Evolutionary conservation across 2,113 vertebrate genomes (phyloP).

Genomic region (Ellobius talpinus): DNA sequence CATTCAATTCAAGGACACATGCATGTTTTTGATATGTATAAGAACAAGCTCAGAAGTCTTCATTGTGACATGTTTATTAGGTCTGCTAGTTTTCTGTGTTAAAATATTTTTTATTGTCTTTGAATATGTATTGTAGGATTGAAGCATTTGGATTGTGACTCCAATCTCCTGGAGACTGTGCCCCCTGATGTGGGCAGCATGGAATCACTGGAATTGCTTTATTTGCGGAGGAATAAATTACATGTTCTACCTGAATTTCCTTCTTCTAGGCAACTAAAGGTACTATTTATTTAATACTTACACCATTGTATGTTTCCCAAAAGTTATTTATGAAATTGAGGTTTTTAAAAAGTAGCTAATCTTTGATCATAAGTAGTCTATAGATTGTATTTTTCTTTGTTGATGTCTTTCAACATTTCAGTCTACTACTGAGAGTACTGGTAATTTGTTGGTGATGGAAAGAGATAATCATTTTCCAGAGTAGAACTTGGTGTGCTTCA

Average conservation of each 20-base stretch:
- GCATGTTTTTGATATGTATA: conserved; percentile 2
- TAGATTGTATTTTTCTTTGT: conserved; percentile 11
- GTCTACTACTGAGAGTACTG: neutral
- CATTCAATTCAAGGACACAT: neutral
- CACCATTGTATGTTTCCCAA: conserved; percentile 32
- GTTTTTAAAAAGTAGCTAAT: neutral
- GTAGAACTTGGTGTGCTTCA: neutral
- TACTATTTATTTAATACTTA: conserved; percentile 78
- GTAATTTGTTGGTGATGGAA: conserved; percentile 30
- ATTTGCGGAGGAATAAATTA: conserved; percentile 95
- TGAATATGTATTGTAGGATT: conserved; percentile 86
- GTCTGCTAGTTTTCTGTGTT: conserved; percentile 25
- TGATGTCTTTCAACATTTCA: conserved; percentile 52
- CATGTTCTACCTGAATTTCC: conserved; percentile 89
- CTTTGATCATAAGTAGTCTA: neutral
- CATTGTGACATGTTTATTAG: neutral
- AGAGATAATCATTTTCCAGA: neutral
- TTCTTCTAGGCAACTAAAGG: conserved; percentile 91
- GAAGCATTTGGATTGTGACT: conserved; percentile 94
- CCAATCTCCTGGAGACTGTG: conserved; percentile 92
- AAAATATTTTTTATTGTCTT: conserved; percentile 20
- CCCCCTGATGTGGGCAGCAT: conserved; percentile 91
- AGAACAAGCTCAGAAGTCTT: conserved; percentile 14
- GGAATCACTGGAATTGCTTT: conserved; percentile 94
- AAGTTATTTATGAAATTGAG: conserved; percentile 60